phyloP scores from a whole-genome alignment of 2,797 vertebrate species.

The Pelodytes ibericus region DNA sequence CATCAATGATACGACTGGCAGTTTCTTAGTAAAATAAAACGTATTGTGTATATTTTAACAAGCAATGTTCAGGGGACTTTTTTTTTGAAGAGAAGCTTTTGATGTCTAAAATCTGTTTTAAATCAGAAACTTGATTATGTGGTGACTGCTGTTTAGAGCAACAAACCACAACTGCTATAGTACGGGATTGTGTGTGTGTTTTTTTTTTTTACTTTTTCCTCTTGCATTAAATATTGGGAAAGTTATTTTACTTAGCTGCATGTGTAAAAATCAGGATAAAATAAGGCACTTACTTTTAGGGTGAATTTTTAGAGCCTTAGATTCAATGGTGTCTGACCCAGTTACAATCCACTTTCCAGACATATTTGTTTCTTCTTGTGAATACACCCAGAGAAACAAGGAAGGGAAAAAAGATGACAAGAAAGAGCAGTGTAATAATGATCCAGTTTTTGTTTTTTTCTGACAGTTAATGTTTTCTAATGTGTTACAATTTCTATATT shows the following conservation, averaged over 20 bases:
- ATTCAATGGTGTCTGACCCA: constrained; percentile 51
- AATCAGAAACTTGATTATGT: neutral
- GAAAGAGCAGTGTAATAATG: constrained; percentile 45
- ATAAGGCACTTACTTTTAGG: constrained; percentile 55
- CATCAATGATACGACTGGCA: neutral
- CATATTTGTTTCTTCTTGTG: constrained; percentile 51
- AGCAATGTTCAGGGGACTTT: neutral
- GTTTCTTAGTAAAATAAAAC: neutral
- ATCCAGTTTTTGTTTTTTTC: constrained; percentile 30
- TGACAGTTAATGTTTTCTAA: constrained; percentile 40
- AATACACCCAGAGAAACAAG: constrained; percentile 46
- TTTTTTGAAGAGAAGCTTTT: neutral
- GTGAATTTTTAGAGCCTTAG: constrained; percentile 51
- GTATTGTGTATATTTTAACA: neutral
- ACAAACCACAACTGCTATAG: neutral
- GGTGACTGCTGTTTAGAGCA: neutral
- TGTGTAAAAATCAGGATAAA: constrained; percentile 46
- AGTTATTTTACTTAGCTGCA: neutral
- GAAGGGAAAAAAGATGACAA: constrained; percentile 51
- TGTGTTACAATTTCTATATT: constrained; percentile 15
- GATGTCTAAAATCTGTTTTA: neutral
- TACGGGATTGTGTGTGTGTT: neutral
- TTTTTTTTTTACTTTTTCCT: neutral
- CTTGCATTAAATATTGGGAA: neutral
- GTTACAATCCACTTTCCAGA: constrained; percentile 51